Evolutionary conservation across 2,113 vertebrate genomes (phyloP), one percentile per base, ranked within the genome.

Genomic region (Grantiella picta): DNA sequence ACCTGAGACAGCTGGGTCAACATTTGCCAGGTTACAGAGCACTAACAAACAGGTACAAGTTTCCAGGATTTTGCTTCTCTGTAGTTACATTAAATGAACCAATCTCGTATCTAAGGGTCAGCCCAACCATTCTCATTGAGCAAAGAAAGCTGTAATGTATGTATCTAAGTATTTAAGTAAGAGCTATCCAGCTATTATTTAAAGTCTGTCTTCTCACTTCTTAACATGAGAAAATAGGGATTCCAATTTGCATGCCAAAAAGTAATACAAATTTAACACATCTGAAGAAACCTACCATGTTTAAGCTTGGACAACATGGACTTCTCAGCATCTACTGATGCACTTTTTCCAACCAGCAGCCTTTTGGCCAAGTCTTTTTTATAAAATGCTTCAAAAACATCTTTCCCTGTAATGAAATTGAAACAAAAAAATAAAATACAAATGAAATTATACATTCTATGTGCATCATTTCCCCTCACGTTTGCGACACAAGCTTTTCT

Each of bases 251-350:
- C 8, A 66, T n/a, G 23, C 11, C n/a, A 66, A 70, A 60, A 53
- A 72, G 5, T 29, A 61, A 61, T 36, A 87, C 24, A 82, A 60
- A 38, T 31, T 28, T 28, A 64, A 91, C 22, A 60, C 7, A 64
- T 56, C 29, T 92, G 59, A 71, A 68, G 19, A 33, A 1, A 4
- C 98, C 89, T 89, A 98, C 98, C 98, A 5, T 98, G 98, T 92
- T 98, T 98, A 56, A 98, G 98, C 79, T 98, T 98, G 6, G 98
- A 98, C 75, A 98, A n/a, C 98, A 98, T 98, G 22, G 98, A 98
- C 44, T 98, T 98, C 68, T 98, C 98, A 21, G 98, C 98, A 95
- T 98, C 98, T 7, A 98, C 98, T 8, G 98, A 98, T 13, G 98
- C 98, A 88, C 98, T 98, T 96, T 98, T 98, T 9, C 98, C 98